These are phyloP conservation scores for Heterochromis multidens DNA, from an alignment of 2,113 vertebrate genomes.

Conservation along the genomic window DNA sequence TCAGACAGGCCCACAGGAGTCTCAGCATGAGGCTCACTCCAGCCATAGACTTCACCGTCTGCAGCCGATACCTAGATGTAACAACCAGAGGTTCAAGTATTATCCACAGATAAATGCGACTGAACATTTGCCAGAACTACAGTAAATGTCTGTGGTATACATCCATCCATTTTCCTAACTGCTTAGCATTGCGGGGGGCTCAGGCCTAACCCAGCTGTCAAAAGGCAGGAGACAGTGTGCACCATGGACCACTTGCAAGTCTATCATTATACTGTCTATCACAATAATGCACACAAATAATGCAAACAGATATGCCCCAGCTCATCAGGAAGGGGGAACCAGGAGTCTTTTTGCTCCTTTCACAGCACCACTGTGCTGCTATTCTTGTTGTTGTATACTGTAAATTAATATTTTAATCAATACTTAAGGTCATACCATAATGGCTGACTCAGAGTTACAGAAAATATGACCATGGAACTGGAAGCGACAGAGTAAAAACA, in stretches of 20 bases:
- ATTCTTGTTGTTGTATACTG: background rate
- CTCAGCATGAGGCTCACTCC: slow-evolving; percentile 96
- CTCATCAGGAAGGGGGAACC: background rate
- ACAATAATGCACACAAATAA: background rate
- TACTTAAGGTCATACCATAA: background rate
- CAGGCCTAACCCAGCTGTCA: too few relatives aligned
- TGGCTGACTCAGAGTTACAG: background rate
- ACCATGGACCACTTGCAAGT: too few relatives aligned
- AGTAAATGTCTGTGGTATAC: background rate
- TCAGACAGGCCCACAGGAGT: slow-evolving; percentile 92
- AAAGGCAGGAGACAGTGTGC: too few relatives aligned
- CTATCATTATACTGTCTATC: background rate
- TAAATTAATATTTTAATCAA: background rate
- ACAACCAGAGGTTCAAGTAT: background rate
- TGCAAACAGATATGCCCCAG: background rate
- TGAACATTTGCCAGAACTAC: background rate
- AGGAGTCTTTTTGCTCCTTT: background rate
- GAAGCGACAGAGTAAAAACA: background rate
- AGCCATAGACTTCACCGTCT: slow-evolving; percentile 93
- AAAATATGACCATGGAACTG: background rate
- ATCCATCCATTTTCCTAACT: background rate
- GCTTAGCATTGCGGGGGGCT: too few relatives aligned
- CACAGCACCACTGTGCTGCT: background rate
- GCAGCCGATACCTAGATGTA: slow-evolving; percentile 87
- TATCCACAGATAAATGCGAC: background rate